phyloP scores from a whole-genome alignment of 2,888 invertebrate genomes.

The Sphaerophoria taeniata region DNA sequence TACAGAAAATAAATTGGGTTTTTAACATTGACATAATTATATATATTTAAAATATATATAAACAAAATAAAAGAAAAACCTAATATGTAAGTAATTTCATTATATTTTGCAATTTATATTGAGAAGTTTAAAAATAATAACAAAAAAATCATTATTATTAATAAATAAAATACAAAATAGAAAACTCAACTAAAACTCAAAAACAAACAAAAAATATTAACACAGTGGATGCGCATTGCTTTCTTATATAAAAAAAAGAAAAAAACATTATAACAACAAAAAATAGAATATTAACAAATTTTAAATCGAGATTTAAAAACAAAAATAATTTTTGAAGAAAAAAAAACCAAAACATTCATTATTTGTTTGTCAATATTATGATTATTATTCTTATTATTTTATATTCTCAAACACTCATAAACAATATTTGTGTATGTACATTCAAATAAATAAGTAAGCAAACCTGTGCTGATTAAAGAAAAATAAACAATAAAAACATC shows the following conservation, averaged over 20 bases:
- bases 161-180: constrained; percentile 31
- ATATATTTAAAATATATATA: constrained; percentile 50
- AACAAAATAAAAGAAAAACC: constrained; percentile 50
- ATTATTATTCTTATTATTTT: neutral
- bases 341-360: constrained; percentile 41
- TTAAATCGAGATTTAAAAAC: constrained; percentile 31
- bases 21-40: constrained; percentile 47
- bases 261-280: constrained; percentile 35
- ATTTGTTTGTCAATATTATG: constrained; percentile 77
- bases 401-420: constrained; percentile 73
- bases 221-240: constrained; percentile 72
- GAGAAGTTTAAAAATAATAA: constrained; percentile 59
- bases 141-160: constrained; percentile 49
- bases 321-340: constrained; percentile 29
- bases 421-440: constrained; percentile 75
- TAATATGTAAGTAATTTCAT: constrained; percentile 72
- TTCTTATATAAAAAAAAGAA: constrained; percentile 38
- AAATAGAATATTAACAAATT: constrained; percentile 65
- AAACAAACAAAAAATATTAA: constrained; percentile 60
- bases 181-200: constrained; percentile 65
- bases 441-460: constrained; percentile 75
- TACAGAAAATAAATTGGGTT: constrained; percentile 65
- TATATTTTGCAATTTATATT: constrained; percentile 75
- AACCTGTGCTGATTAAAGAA: constrained; percentile 75
- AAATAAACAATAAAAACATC: constrained; percentile 72